Evolutionary conservation across 1,140 invertebrate genomes (phyloP).

Genomic region (Drosophila lowei): DNA sequence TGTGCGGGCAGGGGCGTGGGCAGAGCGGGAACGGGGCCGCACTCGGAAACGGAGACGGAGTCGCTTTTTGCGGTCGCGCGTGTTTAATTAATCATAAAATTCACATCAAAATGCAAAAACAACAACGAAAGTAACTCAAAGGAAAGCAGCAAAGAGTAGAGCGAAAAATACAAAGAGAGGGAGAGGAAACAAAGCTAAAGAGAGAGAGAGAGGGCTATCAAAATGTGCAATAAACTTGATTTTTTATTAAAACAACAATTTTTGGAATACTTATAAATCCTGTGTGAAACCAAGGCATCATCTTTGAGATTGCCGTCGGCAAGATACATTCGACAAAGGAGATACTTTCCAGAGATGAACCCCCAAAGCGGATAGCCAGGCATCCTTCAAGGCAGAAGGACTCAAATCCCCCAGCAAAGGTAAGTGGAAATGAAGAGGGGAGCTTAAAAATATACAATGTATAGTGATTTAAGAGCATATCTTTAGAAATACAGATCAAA

Average conservation of each 20-base stretch:
- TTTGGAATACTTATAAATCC: not conserved
- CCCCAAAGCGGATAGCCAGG: constrained; percentile 18
- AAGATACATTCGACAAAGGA: constrained; percentile 16
- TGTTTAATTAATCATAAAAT: constrained; percentile 80
- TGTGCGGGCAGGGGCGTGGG: constrained; percentile 38
- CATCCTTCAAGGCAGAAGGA: no score
- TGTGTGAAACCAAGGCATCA: constrained; percentile 6
- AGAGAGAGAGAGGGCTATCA: constrained; percentile 8
- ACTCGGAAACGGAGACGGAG: constrained; percentile 1
- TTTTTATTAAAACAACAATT: not conserved
- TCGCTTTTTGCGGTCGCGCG: constrained; percentile 62
- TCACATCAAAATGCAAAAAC: constrained; percentile 59
- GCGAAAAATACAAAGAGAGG: not conserved
- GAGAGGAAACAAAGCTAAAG: not conserved
- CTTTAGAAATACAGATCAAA: no score
- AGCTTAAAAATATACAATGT: no score
- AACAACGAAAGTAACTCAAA: constrained; percentile 36
- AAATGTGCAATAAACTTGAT: constrained; percentile 47
- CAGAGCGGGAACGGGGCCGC: constrained; percentile 17
- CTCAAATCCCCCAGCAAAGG: no score
- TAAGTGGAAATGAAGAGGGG: no score
- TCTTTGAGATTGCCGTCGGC: constrained; percentile 28
- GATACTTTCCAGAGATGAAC: constrained; percentile 32
- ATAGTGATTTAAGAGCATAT: no score
- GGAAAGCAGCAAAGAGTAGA: constrained; percentile 12